These are phyloP conservation scores for Brachypteracias leptosomus DNA, from an alignment of 2,113 vertebrate genomes.

Conservation along the genomic window DNA sequence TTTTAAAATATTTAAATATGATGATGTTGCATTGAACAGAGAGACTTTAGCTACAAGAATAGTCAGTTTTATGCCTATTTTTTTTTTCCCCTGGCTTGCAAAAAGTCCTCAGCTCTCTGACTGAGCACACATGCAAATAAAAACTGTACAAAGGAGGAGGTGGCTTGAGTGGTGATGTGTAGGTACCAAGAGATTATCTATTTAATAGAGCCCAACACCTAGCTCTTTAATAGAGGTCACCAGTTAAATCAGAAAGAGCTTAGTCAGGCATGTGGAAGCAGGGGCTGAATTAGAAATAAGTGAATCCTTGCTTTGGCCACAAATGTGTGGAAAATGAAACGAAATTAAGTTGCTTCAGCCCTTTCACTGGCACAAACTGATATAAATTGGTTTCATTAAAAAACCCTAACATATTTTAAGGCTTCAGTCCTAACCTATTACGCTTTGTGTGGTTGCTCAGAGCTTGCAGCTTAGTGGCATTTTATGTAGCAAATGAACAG, in stretches of 20 bases:
- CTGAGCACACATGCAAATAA: background rate
- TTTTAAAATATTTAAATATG: background rate
- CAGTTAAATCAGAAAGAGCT: constrained; percentile 27
- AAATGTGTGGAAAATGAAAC: constrained; percentile 67
- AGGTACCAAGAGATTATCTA: constrained; percentile 23
- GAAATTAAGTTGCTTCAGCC: constrained; percentile 70
- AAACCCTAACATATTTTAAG: constrained; percentile 63
- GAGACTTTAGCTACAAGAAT: background rate
- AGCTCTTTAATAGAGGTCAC: constrained; percentile 50
- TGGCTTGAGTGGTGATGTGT: background rate
- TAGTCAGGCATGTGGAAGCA: constrained; percentile 13
- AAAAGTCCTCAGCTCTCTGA: background rate
- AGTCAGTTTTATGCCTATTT: background rate
- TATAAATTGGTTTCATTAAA: constrained; percentile 75
- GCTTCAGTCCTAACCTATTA: constrained; percentile 64
- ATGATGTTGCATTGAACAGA: background rate
- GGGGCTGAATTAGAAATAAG: constrained; percentile 35
- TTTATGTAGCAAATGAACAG: constrained; percentile 62
- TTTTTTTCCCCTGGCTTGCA: background rate
- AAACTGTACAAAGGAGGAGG: background rate
- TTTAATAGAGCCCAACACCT: constrained; percentile 50
- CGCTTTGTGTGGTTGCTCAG: constrained; percentile 5
- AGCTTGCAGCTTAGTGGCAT: constrained; percentile 51
- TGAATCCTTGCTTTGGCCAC: constrained; percentile 46
- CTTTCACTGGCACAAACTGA: constrained; percentile 64